These are phyloP conservation scores for Phyllopteryx taeniolatus DNA, from an alignment of 2,113 vertebrate species.

Conservation along the genomic window DNA sequence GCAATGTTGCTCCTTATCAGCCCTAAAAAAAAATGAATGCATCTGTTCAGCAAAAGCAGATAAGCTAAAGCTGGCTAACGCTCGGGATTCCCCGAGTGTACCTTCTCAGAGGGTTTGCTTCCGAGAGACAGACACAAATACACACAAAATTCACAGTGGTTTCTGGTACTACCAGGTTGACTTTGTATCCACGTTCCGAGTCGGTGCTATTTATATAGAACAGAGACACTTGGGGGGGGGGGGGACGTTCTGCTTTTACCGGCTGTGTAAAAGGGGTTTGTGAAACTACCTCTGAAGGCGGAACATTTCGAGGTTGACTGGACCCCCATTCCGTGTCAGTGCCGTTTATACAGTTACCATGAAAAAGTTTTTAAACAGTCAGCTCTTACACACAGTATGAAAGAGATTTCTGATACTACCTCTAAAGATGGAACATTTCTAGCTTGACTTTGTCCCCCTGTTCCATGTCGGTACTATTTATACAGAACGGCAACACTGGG, in stretches of 20 bases:
- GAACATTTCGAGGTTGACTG: neutral
- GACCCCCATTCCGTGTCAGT: too few species aligned
- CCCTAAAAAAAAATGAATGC: neutral
- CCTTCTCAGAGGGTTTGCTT: neutral
- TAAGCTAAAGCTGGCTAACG: neutral
- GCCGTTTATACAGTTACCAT: neutral
- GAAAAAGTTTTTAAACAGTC: neutral
- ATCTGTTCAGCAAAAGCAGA: neutral
- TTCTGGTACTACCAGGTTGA: neutral
- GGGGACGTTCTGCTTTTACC: too few species aligned
- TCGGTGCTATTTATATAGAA: too few species aligned
- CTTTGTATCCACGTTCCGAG: too few species aligned
- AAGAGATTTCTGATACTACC: neutral
- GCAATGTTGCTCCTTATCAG: constrained; percentile 3
- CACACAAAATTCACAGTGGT: neutral
- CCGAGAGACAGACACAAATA: neutral
- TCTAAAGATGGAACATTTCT: neutral
- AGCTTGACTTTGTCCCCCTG: neutral
- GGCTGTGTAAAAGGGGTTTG: too few species aligned
- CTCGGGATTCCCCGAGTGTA: neutral
- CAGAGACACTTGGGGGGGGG: too few species aligned
- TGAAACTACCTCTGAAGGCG: neutral
- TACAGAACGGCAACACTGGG: too few species aligned
- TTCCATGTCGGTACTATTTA: too few species aligned
- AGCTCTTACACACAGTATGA: neutral